phyloP scores from a whole-genome alignment of 2,113 vertebrate species.

The Pelecanoides urinatrix region DNA sequence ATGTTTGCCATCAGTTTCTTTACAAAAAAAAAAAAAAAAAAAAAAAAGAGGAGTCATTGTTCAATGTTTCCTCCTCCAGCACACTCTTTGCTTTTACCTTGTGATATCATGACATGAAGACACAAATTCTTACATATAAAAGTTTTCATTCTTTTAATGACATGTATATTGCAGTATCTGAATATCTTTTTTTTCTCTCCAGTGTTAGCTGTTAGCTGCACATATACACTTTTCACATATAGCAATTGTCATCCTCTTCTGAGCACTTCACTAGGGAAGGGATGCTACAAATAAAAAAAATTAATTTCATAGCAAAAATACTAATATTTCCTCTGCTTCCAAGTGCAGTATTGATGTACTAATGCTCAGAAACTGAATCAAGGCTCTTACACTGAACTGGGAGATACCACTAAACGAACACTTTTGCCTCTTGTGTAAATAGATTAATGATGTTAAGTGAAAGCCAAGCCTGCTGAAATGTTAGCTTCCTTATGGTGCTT shows the following conservation, averaged over 20 bases:
- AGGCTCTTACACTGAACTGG: slow-evolving; percentile 54
- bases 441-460: slow-evolving; percentile 78
- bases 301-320: slow-evolving; percentile 58
- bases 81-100: slow-evolving; percentile 33
- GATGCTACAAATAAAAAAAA: background rate
- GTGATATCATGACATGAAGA: background rate
- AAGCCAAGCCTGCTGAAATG: slow-evolving; percentile 76
- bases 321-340: slow-evolving; percentile 56
- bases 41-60: slow-evolving; percentile 7
- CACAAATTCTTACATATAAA: background rate
- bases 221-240: background rate
- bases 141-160: slow-evolving; percentile 26
- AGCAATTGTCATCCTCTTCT: background rate
- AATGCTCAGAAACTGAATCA: slow-evolving; percentile 46
- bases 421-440: slow-evolving; percentile 77
- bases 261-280: background rate
- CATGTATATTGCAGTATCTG: background rate
- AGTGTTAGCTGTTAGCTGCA: background rate
- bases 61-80: slow-evolving; percentile 22
- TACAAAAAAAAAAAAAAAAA: slow-evolving; percentile 71
- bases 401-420: slow-evolving; percentile 65
- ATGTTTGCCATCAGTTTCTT: slow-evolving; percentile 82
- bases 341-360: slow-evolving; percentile 57
- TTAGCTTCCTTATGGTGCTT: slow-evolving; percentile 79
- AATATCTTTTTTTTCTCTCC: background rate